Percentiles rank a stretch among this genome's conserved stretches.
Evolutionary conservation across 2,113 vertebrate genomes (phyloP).

Genomic region (Lagopus muta): DNA sequence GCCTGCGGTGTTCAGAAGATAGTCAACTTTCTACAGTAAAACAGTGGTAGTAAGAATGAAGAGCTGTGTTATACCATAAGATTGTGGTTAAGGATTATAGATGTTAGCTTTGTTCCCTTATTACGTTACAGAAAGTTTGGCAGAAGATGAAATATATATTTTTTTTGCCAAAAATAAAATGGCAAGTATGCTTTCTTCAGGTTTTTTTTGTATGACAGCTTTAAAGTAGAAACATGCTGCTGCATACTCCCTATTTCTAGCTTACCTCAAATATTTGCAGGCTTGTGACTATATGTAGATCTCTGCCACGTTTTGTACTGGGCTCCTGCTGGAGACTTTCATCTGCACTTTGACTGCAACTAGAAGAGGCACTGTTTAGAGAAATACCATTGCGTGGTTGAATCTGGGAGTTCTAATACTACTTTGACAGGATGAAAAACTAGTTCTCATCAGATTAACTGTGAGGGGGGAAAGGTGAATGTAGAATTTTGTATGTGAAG

Average conservation of each 20-base stretch:
- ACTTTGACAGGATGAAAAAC: neutral
- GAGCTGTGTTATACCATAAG: accelerated
- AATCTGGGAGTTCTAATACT: neutral
- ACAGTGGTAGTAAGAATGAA: neutral
- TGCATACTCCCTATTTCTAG: neutral
- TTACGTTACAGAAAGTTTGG: neutral
- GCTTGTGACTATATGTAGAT: neutral
- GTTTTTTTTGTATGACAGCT: neutral
- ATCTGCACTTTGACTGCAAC: neutral
- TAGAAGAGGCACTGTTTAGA: neutral
- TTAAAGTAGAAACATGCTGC: neutral
- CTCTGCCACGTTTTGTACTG: neutral
- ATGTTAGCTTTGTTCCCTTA: neutral
- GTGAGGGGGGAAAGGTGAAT: neutral
- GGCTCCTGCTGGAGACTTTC: neutral
- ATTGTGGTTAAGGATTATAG: neutral
- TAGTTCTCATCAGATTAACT: neutral
- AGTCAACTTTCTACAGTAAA: neutral
- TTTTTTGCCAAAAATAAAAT: neutral
- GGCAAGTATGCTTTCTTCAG: neutral
- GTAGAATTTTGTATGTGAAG: neutral
- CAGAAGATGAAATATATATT: neutral
- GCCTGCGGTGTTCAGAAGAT: neutral
- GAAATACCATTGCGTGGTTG: neutral
- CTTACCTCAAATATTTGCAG: neutral